Base-by-base conservation (phyloP, 2,888 invertebrate genomes). In the Euphydryas editha region DNA sequence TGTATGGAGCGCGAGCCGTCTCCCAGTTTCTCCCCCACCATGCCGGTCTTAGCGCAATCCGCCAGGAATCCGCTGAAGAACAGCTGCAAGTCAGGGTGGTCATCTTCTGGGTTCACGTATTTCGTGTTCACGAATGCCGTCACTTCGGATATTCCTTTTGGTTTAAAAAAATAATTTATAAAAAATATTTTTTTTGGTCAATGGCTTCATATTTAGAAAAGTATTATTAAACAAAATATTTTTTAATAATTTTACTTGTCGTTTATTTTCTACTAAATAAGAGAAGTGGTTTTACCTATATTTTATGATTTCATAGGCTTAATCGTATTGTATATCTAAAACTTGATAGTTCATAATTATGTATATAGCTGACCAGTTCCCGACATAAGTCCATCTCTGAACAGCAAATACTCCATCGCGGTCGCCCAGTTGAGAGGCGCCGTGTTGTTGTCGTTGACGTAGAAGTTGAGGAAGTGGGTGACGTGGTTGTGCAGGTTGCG, bases 391-490 rank as follows among this genome's bases (percentile, higher is more conserved):
- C 97, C 97, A 82, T 98, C 97, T 64, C 97, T 94, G 87, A 97
- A 97, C 13, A 98, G 93, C 36, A 98, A 87, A 78, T 97, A 98
- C 83, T 98, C 98, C 97, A 97, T 97, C 1, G 97, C 97, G 0
- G 97, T 97, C 18, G 97, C 97, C 97, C 97, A 97, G 87, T 97
- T 97, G n/a, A 97, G 93, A 0, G 97, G 95, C 0, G 96, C 94
- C 0, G 97, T 97, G 79, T 97, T 96, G 67, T 97, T 96, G 80
- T 98, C 97, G 73, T 96, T 96, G 60, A 97, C 95, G 20, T 95
- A 94, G 90, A 97, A 98, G 84, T 94, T 95, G 58, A 97, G 87
- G 79, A 96, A 95, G 86, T 94, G 96, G 0, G 97, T 96, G 1
- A 97, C 97, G 82, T 97, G 97, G 85, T 97, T 97, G 79, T 97